Conservation (phyloP, 2,113 vertebrate species). For the Tragelaphus imberbis region DNA sequence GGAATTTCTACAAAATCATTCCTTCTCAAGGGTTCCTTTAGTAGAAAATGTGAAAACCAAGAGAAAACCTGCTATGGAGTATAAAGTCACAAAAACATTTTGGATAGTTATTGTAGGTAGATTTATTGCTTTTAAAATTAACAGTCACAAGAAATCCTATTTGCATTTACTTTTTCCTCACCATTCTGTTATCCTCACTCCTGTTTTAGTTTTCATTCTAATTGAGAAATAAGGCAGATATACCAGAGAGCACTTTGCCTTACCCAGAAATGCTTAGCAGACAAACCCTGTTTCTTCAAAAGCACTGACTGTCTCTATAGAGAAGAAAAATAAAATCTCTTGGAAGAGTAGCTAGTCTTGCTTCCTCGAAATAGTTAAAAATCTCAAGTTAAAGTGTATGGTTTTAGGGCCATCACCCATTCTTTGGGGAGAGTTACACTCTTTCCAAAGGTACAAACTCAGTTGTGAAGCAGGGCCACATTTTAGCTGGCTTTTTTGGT, state of each 20-base stretch:
- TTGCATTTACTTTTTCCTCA: neutral
- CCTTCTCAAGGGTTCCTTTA: neutral
- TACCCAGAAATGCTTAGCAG: neutral
- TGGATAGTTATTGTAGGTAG: neutral
- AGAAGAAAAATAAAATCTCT: conserved; percentile 30
- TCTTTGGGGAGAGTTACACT: neutral
- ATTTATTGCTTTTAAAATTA: neutral
- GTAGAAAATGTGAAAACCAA: conserved; percentile 12
- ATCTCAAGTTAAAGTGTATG: neutral
- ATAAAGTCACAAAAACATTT: neutral
- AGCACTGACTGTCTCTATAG: neutral
- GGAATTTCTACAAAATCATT: conserved; percentile 6
- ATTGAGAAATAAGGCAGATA: conserved; percentile 12
- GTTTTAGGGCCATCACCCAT: neutral
- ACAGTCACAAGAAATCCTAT: neutral
- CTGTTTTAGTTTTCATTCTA: neutral
- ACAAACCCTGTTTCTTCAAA: neutral
- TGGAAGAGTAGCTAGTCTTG: neutral
- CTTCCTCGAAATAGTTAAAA: neutral
- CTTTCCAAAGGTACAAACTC: neutral
- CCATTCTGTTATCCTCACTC: neutral
- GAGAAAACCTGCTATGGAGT: neutral
- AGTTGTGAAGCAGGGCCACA: neutral
- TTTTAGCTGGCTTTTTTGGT: conserved; percentile 28
- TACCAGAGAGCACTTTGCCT: neutral